Evolutionary conservation across 2,888 invertebrate species (phyloP), one percentile per base, ranked within the genome.

Genomic region (Sylvicola fuscatus): DNA sequence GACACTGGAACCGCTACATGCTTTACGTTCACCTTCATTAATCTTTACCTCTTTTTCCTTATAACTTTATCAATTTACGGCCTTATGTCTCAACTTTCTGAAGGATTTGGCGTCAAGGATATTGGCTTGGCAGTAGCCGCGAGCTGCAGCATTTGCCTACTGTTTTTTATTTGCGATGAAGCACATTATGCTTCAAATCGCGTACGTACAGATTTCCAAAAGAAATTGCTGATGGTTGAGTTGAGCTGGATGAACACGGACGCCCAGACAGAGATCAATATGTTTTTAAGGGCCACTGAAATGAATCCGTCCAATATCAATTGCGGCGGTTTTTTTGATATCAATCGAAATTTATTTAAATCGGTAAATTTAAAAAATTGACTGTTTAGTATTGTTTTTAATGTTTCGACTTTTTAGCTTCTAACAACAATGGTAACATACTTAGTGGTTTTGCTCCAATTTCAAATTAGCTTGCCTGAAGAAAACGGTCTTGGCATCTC

Each of bases 391-490:
- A 14, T 46, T 17, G 29, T 30, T n/a, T 34, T 17, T 27, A 16
- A 15, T n/a, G 39, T 35, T 11, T 28, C 16, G 17, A 16, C 21
- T 32, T 39, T 34, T 2, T 56, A 76, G 69, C 56, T 78, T 8
- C 52, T 77, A 41, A 75, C 77, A 6, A 77, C 77, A 15, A 77
- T 78, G 78, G 77, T 77, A 26, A 78, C 78, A 1, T 78, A 78
- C 53, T 53, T 78, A 42, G 77, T 78, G 13, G 78, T 78, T 17
- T 50, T 78, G 38, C 58, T 78, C 29, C 78, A 78, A 50, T 78
- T 78, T 56, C 77, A 78, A 59, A 77, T 78, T 39, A 77, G 77
- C 48, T 73, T 78, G 45, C 77, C 77, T 1, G 72, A 73, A 40
- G 68, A 67, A 29, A 13, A 6, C 29, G 4, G 4, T 29, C 4